phyloP scores from a whole-genome alignment of 2,113 vertebrate genomes.

The Percina caprodes region DNA sequence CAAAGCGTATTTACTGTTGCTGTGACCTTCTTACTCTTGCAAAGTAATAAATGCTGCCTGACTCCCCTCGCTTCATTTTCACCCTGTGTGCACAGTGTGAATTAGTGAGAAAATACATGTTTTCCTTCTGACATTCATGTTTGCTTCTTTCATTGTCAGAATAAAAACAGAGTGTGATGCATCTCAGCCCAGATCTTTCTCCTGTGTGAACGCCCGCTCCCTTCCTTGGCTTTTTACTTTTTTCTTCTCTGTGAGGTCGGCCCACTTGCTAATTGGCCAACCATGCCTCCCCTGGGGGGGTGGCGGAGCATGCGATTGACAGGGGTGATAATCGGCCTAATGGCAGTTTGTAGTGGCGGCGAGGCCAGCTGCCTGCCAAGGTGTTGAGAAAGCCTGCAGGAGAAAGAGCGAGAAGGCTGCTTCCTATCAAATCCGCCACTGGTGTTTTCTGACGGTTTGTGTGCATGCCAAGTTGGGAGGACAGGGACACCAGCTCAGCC shows the following conservation, averaged over 20 bases:
- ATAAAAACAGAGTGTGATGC: background rate
- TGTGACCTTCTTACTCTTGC: conserved; percentile 50
- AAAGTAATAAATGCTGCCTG: conserved; percentile 28
- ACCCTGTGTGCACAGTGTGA: conserved; percentile 25
- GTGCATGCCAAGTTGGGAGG: background rate
- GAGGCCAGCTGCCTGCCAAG: conserved; percentile 73
- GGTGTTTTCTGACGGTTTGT: conserved; percentile 17
- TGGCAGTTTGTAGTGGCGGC: conserved; percentile 39
- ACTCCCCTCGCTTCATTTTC: conserved; percentile 55
- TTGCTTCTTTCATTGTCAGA: conserved; percentile 1
- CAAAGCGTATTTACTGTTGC: conserved; percentile 57
- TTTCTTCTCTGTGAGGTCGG: conserved; percentile 1
- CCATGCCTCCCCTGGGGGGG: conserved; percentile 31
- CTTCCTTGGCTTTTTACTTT: background rate
- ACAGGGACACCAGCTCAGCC: conserved; percentile 29
- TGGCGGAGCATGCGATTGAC: conserved; percentile 68
- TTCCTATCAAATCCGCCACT: conserved; percentile 36
- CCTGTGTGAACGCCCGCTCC: background rate
- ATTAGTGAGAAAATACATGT: conserved; percentile 48
- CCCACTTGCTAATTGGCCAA: conserved; percentile 63
- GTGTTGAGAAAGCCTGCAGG: conserved; percentile 68
- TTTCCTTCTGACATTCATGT: conserved; percentile 3
- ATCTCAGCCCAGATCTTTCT: background rate
- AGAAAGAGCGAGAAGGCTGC: conserved; percentile 20
- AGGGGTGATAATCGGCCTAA: conserved; percentile 77